A percentile compares a stretch with the other conserved stretches of the same genome.
phyloP scores from a whole-genome alignment of 2,888 invertebrate genomes.

The Pharmacophagus antenor region DNA sequence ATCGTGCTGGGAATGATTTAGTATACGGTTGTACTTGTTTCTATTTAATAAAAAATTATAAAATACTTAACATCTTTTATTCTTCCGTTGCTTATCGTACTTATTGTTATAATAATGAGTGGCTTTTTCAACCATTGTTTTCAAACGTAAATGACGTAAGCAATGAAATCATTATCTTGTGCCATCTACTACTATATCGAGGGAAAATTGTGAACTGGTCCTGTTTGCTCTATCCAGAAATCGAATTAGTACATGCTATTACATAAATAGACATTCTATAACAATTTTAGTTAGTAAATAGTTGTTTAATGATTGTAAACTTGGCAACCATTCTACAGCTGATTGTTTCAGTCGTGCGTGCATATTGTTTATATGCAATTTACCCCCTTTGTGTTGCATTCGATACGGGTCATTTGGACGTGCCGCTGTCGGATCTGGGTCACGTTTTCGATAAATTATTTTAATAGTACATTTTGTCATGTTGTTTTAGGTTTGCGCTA shows the following conservation, averaged over 20 bases:
- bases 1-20: too few relatives aligned
- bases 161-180: not conserved
- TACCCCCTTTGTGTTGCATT: constrained; percentile 30
- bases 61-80: too few relatives aligned
- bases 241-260: not conserved
- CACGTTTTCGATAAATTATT: constrained; percentile 25
- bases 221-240: constrained; percentile 3
- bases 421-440: constrained; percentile 12
- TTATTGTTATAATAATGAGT: not conserved
- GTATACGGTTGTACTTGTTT: too few relatives aligned
- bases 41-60: too few relatives aligned
- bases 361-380: constrained; percentile 30
- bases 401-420: constrained; percentile 30
- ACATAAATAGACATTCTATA: constrained; percentile 7
- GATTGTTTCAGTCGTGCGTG: constrained; percentile 26
- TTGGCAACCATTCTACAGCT: constrained; percentile 22
- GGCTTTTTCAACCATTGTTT: not conserved
- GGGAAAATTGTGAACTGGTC: not conserved
- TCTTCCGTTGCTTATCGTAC: not conserved
- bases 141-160: not conserved
- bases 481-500: constrained; percentile 5
- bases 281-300: constrained; percentile 29
- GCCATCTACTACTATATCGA: not conserved
- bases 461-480: constrained; percentile 17
- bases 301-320: constrained; percentile 30